These are phyloP conservation scores for Cydia amplana DNA, from an alignment of 1,140 invertebrate genomes.

Conservation along the genomic window DNA sequence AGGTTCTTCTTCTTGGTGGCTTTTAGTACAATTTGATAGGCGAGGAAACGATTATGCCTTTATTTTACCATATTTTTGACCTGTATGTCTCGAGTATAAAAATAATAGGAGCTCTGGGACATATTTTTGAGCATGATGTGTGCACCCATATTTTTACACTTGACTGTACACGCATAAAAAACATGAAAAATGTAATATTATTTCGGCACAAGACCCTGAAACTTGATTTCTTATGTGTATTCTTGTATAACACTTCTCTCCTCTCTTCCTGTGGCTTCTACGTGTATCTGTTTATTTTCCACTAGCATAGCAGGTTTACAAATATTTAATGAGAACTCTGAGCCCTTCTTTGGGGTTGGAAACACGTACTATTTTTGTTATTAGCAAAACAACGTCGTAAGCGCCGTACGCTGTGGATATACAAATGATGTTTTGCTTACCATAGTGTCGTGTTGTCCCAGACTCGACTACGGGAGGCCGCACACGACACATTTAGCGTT, in stretches of 20 bases:
- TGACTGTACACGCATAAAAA: too few relatives aligned
- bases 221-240: neutral
- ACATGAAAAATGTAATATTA: too few relatives aligned
- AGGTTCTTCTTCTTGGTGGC: too few relatives aligned
- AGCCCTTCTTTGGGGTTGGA: neutral
- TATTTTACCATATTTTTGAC: too few relatives aligned
- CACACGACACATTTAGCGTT: conserved; percentile 4
- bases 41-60: too few relatives aligned
- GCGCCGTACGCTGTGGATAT: neutral
- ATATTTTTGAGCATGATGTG: too few relatives aligned
- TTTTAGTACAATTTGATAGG: too few relatives aligned
- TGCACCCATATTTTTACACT: too few relatives aligned
- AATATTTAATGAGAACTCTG: neutral
- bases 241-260: neutral
- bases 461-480: neutral
- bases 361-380: neutral
- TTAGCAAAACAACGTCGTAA: neutral
- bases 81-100: too few relatives aligned
- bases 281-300: neutral
- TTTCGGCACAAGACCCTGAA: neutral
- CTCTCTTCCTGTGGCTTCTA: neutral
- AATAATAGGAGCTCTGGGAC: too few relatives aligned
- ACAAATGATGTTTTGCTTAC: neutral
- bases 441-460: neutral
- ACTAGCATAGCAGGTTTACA: conserved; percentile 2